Percentiles rank a stretch among this genome's conserved stretches.
phyloP scores from a whole-genome alignment of 2,888 invertebrate genomes.

The Tipula vernalis region DNA sequence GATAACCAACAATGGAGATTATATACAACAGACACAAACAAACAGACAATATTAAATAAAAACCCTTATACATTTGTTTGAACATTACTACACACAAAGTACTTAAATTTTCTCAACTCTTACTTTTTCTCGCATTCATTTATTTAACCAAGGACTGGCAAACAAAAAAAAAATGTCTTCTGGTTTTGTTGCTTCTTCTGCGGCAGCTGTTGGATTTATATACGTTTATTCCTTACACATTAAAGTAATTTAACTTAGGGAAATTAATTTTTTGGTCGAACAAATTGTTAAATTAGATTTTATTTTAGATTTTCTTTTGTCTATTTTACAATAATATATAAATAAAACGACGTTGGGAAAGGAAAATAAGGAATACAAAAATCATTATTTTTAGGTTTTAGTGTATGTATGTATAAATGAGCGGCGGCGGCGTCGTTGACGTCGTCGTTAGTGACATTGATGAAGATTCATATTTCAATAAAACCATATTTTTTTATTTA shows the following conservation, averaged over 20 bases:
- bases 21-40: neutral
- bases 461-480: neutral
- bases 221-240: neutral
- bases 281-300: constrained; percentile 4
- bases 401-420: neutral
- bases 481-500: neutral
- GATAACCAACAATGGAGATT: neutral
- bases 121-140: neutral
- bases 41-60: too few relatives aligned
- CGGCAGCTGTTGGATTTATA: neutral
- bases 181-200: neutral
- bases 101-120: neutral
- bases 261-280: constrained; percentile 4
- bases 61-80: neutral
- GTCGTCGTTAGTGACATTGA: neutral
- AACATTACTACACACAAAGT: neutral
- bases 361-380: neutral
- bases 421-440: neutral
- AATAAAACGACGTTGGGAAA: neutral
- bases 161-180: neutral
- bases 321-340: neutral
- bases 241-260: neutral
- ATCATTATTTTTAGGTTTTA: neutral
- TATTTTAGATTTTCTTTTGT: neutral
- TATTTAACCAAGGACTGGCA: neutral